A percentile compares a stretch with the other conserved stretches of the same genome.
These are phyloP conservation scores for Paramormyrops kingsleyae DNA, from an alignment of 2,113 vertebrate genomes.

Conservation along the genomic window DNA sequence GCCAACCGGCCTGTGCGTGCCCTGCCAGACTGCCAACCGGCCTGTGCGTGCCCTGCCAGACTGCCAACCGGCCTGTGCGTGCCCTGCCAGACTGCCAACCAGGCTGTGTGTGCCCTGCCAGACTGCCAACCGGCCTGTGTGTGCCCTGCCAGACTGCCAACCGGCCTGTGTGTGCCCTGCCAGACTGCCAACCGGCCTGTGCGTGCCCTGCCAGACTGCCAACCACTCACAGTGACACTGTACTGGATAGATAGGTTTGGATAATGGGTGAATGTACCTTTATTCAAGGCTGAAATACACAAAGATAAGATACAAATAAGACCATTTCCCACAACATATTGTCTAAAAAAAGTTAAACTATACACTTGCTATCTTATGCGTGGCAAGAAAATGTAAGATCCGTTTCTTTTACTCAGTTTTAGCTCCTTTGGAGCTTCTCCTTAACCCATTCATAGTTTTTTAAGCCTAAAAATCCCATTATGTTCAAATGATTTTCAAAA, in stretches of 20 bases:
- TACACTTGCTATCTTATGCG: no score
- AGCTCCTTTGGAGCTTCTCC: not conserved
- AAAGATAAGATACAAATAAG: not conserved
- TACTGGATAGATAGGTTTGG: not conserved
- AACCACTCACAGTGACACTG: not conserved
- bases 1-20: no score
- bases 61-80: no score
- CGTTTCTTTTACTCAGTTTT: not conserved
- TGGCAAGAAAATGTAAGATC: not conserved
- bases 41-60: no score
- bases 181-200: not conserved
- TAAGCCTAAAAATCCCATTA: not conserved
- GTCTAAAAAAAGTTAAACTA: not conserved
- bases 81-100: no score
- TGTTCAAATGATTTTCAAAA: not conserved
- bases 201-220: not conserved
- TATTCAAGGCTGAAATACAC: not conserved
- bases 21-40: no score
- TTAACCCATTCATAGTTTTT: not conserved
- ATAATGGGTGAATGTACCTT: not conserved
- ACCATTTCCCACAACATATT: not conserved
- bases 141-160: not conserved
- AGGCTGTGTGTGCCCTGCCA: no score
- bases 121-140: not conserved
- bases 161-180: not conserved